phyloP scores from a whole-genome alignment of 2,797 vertebrate genomes.

The Toxotes lorentzi region DNA sequence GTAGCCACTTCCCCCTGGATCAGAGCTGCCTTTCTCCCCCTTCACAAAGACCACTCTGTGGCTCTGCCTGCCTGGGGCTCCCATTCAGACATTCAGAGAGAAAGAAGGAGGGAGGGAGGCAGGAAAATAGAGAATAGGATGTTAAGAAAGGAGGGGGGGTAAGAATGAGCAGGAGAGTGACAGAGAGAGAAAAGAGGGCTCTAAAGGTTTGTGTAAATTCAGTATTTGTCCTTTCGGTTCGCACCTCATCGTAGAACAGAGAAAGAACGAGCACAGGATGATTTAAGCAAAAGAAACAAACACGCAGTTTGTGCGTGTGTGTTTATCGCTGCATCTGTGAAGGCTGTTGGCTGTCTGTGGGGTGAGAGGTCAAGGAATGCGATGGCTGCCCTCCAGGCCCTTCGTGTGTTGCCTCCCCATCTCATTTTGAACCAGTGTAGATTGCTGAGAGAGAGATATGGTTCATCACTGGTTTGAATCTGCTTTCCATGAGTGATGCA shows the following conservation, averaged over 20 bases:
- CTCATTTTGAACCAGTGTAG: slow-evolving; percentile 25
- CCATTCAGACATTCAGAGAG: slow-evolving; percentile 76
- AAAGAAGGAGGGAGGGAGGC: slow-evolving; percentile 61
- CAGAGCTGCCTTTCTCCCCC: slow-evolving; percentile 81
- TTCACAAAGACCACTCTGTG: slow-evolving; percentile 83
- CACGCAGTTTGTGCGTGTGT: slow-evolving; percentile 21
- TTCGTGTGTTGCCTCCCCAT: slow-evolving; percentile 3
- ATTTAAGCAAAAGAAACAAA: slow-evolving; percentile 33
- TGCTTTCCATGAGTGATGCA: slow-evolving; percentile 73
- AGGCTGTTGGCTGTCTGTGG: slow-evolving; percentile 43
- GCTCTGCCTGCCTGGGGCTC: slow-evolving; percentile 74
- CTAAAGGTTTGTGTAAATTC: slow-evolving; percentile 44
- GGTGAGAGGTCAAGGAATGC: slow-evolving; percentile 67
- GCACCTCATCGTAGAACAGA: slow-evolving; percentile 32
- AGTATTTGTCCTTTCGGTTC: slow-evolving; percentile 48
- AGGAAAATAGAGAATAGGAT: slow-evolving; percentile 67
- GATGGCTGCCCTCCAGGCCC: slow-evolving; percentile 56
- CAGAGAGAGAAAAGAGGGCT: slow-evolving; percentile 24
- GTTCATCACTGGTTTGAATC: slow-evolving; percentile 64
- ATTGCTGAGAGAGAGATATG: slow-evolving; percentile 18
- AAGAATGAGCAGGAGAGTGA: slow-evolving; percentile 52
- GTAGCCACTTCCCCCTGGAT: slow-evolving; percentile 81
- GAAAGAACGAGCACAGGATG: slow-evolving; percentile 22
- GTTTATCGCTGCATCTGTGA: slow-evolving; percentile 53
- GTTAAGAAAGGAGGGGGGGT: slow-evolving; percentile 58